A percentile compares a stretch with the other conserved stretches of the same genome.
These are phyloP conservation scores for Dufourea novaeangliae DNA, from an alignment of 1,140 invertebrate genomes.

Conservation along the genomic window DNA sequence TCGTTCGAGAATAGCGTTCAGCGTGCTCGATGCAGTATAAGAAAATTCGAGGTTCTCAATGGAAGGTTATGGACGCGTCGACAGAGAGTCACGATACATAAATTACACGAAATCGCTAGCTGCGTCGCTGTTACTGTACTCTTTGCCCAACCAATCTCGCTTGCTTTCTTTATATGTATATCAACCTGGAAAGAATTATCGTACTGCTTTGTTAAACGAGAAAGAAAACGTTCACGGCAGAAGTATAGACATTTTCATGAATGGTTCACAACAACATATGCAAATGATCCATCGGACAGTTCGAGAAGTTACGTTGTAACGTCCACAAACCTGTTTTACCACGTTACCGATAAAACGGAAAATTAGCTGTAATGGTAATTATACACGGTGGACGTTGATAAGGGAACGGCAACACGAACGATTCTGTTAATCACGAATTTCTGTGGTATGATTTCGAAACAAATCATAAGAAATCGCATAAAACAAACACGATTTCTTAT, in stretches of 20 bases:
- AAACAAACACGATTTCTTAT: not conserved
- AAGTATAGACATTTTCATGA: no score
- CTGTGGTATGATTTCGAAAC: not conserved
- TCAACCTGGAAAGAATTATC: no score
- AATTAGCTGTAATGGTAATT: not conserved
- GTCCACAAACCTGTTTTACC: conserved; percentile 1
- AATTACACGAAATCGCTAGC: not conserved
- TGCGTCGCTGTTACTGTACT: not conserved
- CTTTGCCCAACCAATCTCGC: not conserved
- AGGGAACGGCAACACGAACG: not conserved
- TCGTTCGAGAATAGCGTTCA: not conserved
- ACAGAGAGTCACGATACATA: not conserved
- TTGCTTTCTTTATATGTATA: not conserved
- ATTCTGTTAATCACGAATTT: not conserved
- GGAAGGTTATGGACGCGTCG: not conserved
- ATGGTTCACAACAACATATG: not conserved
- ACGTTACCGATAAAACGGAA: not conserved
- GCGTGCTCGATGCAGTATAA: not conserved
- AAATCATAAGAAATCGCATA: not conserved
- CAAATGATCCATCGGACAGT: not conserved
- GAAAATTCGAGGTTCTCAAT: conserved; percentile 12
- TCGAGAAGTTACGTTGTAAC: not conserved
- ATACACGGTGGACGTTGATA: not conserved
- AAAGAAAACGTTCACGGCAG: no score
- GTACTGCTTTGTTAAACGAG: no score